Evolutionary conservation across 2,888 invertebrate species (phyloP).

Genomic region (Piscicola geometra): DNA sequence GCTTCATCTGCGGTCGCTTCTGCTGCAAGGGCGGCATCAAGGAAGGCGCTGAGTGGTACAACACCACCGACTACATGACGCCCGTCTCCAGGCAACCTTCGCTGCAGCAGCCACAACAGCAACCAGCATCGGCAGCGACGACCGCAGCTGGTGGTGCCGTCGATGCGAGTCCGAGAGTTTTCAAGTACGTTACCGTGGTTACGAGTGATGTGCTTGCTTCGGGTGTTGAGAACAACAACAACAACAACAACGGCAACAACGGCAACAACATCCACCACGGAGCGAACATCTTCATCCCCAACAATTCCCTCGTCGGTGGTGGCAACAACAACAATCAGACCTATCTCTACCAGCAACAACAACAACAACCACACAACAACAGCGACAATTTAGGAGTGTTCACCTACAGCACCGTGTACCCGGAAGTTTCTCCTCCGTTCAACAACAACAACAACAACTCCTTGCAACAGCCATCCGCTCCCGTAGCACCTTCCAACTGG

Average conservation of each 20-base stretch:
- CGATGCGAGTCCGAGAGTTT: constrained; percentile 32
- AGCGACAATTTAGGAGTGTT: background rate
- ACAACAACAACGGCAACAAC: background rate
- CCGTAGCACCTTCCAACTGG: constrained; percentile 23
- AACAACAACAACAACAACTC: background rate
- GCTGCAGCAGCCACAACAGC: too few species aligned
- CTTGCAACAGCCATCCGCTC: background rate
- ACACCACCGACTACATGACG: background rate
- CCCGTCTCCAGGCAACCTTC: background rate
- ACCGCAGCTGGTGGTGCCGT: background rate
- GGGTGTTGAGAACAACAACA: background rate
- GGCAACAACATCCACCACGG: background rate
- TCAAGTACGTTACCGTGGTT: constrained; percentile 31
- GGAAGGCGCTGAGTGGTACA: constrained; percentile 30
- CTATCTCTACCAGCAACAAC: constrained; percentile 3
- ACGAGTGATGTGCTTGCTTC: constrained; percentile 22
- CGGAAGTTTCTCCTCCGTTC: background rate
- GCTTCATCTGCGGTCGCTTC: constrained; percentile 7
- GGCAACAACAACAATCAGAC: background rate
- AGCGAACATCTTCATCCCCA: background rate
- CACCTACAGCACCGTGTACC: background rate
- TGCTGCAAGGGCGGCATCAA: constrained; percentile 14
- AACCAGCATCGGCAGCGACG: background rate
- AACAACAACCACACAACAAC: background rate
- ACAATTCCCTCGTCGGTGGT: background rate